These are phyloP conservation scores for Crocidura indochinensis DNA, from an alignment of 2,797 vertebrate genomes.

Conservation along the genomic window DNA sequence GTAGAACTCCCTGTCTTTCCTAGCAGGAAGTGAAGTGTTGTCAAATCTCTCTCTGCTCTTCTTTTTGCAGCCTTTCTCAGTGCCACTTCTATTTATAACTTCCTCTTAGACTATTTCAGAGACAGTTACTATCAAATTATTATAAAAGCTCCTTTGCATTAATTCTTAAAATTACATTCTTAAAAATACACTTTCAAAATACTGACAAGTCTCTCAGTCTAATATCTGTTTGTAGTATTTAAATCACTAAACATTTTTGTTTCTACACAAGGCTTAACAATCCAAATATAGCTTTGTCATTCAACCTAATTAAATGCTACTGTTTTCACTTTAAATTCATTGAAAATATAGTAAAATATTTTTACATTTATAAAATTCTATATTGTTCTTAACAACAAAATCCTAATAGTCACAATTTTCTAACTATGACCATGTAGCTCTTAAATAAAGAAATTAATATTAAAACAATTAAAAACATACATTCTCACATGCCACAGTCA, in stretches of 20 bases:
- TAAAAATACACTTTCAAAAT: conserved; percentile 18
- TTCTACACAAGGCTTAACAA: not conserved
- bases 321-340: conserved; percentile 74
- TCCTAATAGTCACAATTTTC: conserved; percentile 15
- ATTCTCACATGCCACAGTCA: not conserved
- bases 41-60: not conserved
- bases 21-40: not conserved
- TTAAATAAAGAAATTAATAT: no score
- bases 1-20: no score
- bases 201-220: not conserved
- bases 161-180: not conserved
- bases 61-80: not conserved
- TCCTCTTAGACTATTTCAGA: conserved; percentile 29
- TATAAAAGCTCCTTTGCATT: not conserved
- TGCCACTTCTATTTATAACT: conserved; percentile 29
- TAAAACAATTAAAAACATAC: not conserved
- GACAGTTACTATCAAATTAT: conserved; percentile 35
- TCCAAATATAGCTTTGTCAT: no score
- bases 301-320: not conserved
- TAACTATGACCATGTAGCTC: no score
- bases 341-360: conserved; percentile 55
- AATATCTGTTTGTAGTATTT: not conserved
- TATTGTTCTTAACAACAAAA: conserved; percentile 64
- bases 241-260: not conserved
- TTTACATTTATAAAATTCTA: conserved; percentile 68